Evolutionary conservation across 1,140 invertebrate species (phyloP), one percentile per base, ranked within the genome.

Genomic region (Phenacoccus solenopsis): DNA sequence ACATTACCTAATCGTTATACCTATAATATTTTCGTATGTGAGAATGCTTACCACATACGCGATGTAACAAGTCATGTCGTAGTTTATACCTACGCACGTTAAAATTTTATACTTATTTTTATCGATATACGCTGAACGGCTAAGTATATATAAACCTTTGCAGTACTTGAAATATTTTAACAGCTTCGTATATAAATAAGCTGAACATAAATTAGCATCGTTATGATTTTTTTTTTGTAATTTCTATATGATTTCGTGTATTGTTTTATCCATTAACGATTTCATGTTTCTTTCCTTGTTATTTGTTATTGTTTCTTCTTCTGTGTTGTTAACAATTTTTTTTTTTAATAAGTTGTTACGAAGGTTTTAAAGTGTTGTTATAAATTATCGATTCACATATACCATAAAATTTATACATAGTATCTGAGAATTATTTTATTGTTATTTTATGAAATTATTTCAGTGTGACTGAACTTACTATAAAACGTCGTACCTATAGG

Each of bases 251-350:
- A 49, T 49, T 49, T 49, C 38, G 5, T n/a, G n/a, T 49, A 49
- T 49, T 49, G 38, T 49, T 49, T 49, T 49, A 9, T 49, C 20
- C 16, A n/a, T 9, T 49, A 9, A 49, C 16, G 38, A 49, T 9
- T 49, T 49, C 38, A n/a, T 49, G 38, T 64, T 64, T 27, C 59
- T 64, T 64, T 64, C 25, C 59, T 64, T 64, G 59, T 64, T 64
- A 64, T 64, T 64, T 64, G 59, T 64, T 64, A 64, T 64, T 64
- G 59, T 64, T 64, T 64, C 59, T 24, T 64, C 59, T 64, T 64
- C 59, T 64, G 22, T 16, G 59, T 64, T 64, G 59, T 64, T 64
- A 25, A 64, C 13, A 25, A 24, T 24, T 64, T 24, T 64, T 24
- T 64, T 64, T 64, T 59, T 59, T 9, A 59, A 22, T 20, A 64